These are phyloP conservation scores for Pachliopta kotzebuea DNA, from an alignment of 2,888 invertebrate species.

Conservation along the genomic window DNA sequence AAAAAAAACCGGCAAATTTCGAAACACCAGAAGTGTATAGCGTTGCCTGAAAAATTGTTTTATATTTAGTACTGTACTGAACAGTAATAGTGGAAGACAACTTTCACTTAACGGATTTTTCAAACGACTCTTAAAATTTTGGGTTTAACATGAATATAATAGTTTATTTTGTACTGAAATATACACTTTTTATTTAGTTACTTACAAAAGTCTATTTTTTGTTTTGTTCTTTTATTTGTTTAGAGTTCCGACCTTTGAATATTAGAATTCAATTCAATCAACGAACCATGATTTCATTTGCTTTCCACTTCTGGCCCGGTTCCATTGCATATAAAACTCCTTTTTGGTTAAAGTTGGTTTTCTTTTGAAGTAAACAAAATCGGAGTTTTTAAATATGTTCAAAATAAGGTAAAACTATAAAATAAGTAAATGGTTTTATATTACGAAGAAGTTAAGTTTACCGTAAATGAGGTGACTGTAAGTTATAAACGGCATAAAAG, in stretches of 20 bases:
- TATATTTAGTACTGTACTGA: neutral
- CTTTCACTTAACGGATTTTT: neutral
- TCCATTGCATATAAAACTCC: neutral
- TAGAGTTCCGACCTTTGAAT: no score
- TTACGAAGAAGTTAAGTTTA: slow-evolving; percentile 11
- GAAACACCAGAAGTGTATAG: neutral
- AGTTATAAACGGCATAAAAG: slow-evolving; percentile 4
- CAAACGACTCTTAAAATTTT: neutral
- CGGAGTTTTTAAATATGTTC: neutral
- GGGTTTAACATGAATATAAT: neutral
- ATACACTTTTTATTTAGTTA: neutral
- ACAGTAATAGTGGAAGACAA: neutral
- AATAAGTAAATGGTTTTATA: neutral
- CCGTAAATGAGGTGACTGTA: slow-evolving; percentile 1
- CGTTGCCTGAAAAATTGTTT: neutral
- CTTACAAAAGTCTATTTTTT: no score
- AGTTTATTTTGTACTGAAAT: neutral
- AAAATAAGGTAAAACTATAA: neutral
- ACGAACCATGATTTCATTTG: neutral
- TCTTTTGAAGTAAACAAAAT: neutral
- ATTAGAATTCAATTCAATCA: no score
- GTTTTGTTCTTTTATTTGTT: no score
- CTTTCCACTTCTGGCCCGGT: neutral
- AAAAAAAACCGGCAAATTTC: neutral
- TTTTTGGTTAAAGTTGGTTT: neutral